Evolutionary conservation across 2,113 vertebrate genomes (phyloP).

Genomic region (Grantiella picta): DNA sequence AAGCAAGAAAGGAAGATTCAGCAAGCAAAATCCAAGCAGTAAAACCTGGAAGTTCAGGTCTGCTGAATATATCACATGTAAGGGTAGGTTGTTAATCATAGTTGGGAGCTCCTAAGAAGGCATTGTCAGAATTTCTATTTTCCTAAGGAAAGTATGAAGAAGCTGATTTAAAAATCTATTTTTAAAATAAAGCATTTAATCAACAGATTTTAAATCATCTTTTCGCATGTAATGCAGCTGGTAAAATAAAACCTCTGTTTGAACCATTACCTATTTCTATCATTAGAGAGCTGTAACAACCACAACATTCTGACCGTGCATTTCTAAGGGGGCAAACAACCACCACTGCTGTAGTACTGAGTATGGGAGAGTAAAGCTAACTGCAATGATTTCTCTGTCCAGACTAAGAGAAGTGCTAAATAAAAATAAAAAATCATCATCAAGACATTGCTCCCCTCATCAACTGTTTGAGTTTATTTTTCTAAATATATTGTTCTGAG

Average conservation of each 20-base stretch:
- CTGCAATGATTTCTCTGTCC: not conserved
- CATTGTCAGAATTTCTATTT: not conserved
- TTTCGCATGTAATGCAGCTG: not conserved
- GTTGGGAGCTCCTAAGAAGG: not conserved
- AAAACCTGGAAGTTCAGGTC: not conserved
- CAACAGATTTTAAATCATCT: not conserved
- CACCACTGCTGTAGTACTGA: not conserved
- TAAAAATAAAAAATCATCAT: not conserved
- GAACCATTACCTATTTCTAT: not conserved
- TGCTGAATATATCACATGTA: not conserved
- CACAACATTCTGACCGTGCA: not conserved
- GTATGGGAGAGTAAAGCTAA: not conserved
- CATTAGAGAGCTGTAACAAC: not conserved
- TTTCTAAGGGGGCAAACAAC: not conserved
- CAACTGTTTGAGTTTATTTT: not conserved
- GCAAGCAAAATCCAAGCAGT: not conserved
- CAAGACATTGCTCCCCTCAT: not conserved
- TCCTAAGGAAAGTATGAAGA: not conserved
- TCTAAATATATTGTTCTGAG: not conserved
- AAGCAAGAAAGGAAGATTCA: slow-evolving; percentile 34
- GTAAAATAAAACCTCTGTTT: not conserved
- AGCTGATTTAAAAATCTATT: not conserved
- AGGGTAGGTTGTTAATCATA: not conserved
- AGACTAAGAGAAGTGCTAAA: not conserved
- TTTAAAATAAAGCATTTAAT: not conserved